Base-by-base conservation (phyloP, 1,140 invertebrate genomes). In the Eciton burchellii region DNA sequence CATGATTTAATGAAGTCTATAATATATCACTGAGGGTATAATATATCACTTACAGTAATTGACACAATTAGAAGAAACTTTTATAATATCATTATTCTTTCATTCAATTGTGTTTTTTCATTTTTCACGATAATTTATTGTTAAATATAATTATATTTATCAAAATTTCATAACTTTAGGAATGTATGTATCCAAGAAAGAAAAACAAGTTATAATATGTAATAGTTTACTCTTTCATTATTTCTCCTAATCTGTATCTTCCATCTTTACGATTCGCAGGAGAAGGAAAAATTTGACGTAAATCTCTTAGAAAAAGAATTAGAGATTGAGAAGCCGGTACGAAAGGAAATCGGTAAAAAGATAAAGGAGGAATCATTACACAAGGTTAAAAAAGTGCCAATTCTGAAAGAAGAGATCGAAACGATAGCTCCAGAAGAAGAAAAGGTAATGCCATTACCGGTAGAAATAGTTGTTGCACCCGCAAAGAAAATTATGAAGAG, bases 1-100 rank as follows among this genome's bases (percentile, higher is more conserved):
- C 35, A 45, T 19, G 24, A 6, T 47, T 60, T 74, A 60, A 47
- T 73, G 47, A 73, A 62, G 49, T 74, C 62, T 74, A 41, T 49
- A 74, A 62, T 74, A 62, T 74, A 74, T 74, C 43, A 49, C 57
- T 62, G 41, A 26, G 12, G n/a, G 57, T 74, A n/a, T n/a, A n/a
- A n/a, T n/a, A n/a, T n/a, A n/a, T n/a, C n/a, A n/a, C n/a, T n/a
- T n/a, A n/a, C n/a, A n/a, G n/a, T n/a, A n/a, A n/a, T n/a, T n/a
- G n/a, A n/a, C n/a, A n/a, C n/a, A n/a, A 74, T 74, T 60, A 62
- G 26, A n/a, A n/a, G 24, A n/a, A 74, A 74, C 72, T 74, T 62
- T 74, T 19, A n/a, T 35, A 62, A 74, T 62, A 29, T 74, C 72
- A 74, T 74, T 24, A 62, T 62, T 62, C 12, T 74, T 49, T 74